Evolutionary conservation across 1,140 invertebrate genomes (phyloP).

Genomic region (Drosophila paulistorum): DNA sequence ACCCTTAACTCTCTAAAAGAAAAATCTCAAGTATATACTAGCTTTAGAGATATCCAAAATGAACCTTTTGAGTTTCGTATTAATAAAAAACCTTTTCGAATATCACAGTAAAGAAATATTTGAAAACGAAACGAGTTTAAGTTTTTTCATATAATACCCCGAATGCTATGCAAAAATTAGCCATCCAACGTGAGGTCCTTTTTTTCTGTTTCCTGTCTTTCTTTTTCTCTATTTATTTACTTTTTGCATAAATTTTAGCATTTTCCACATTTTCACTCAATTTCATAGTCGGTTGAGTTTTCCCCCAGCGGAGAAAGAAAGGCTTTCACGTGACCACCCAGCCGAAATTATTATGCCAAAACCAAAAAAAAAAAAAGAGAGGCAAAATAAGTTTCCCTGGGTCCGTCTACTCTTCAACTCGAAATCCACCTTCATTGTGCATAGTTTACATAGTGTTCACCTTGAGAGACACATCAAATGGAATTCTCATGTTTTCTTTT

Average conservation of each 20-base stretch:
- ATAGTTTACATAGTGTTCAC: slow-evolving; percentile 80
- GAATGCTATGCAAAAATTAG: slow-evolving; percentile 42
- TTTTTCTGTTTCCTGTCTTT: slow-evolving; percentile 10
- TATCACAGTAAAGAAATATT: slow-evolving; percentile 29
- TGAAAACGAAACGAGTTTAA: slow-evolving; percentile 14
- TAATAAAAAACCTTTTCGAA: not conserved
- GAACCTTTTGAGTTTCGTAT: not conserved
- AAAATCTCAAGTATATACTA: too few species aligned
- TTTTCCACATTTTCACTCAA: slow-evolving; percentile 65
- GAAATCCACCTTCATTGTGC: not conserved
- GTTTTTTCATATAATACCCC: not conserved
- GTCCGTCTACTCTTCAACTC: slow-evolving; percentile 4
- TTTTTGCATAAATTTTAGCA: slow-evolving; percentile 64
- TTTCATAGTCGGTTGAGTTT: slow-evolving; percentile 79
- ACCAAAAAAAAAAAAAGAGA: not conserved
- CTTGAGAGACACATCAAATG: slow-evolving; percentile 80
- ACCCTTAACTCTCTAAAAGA: too few species aligned
- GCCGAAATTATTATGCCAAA: slow-evolving; percentile 52
- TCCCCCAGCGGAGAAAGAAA: slow-evolving; percentile 40
- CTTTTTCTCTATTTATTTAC: too few species aligned
- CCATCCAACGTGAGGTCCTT: slow-evolving; percentile 31
- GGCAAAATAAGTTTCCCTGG: slow-evolving; percentile 15
- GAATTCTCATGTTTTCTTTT: slow-evolving; percentile 81
- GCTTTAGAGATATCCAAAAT: too few species aligned
- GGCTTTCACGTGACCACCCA: slow-evolving; percentile 68